Percentiles rank a stretch among this genome's conserved stretches.
These are phyloP conservation scores for Danionella cerebrum DNA, from an alignment of 2,113 vertebrate species.

Conservation along the genomic window DNA sequence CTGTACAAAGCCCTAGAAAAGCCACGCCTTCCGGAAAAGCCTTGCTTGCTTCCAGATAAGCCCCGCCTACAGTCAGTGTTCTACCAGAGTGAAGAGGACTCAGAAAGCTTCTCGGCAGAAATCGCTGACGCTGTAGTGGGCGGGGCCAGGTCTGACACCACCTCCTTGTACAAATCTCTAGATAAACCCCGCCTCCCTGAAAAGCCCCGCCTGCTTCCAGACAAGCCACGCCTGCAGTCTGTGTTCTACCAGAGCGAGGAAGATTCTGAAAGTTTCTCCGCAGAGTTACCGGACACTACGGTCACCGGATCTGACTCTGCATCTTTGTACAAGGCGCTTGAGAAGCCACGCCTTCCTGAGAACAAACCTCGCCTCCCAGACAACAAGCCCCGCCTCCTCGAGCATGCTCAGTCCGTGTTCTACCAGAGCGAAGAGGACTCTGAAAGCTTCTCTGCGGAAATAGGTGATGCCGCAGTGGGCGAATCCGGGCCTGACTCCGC, in stretches of 20 bases:
- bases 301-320: too few relatives aligned
- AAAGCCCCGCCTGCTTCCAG: too few relatives aligned
- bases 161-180: conserved; percentile 79
- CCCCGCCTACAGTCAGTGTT: conserved; percentile 75
- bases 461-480: conserved; percentile 52
- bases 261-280: too few relatives aligned
- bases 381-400: conserved; percentile 70
- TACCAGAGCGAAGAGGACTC: conserved; percentile 76
- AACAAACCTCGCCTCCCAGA: conserved; percentile 49
- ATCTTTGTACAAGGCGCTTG: conserved; percentile 86
- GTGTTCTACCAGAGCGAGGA: too few relatives aligned
- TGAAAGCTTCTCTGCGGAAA: conserved; percentile 71
- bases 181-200: too few relatives aligned
- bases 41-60: conserved; percentile 54
- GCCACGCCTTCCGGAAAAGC: conserved; percentile 56
- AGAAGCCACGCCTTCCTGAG: conserved; percentile 63
- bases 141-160: conserved; percentile 62
- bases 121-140: conserved; percentile 54
- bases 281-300: too few relatives aligned
- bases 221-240: too few relatives aligned
- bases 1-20: conserved; percentile 84
- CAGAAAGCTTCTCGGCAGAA: conserved; percentile 73
- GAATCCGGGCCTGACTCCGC: conserved; percentile 66
- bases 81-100: conserved; percentile 74
- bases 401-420: conserved; percentile 75